Evolutionary conservation across 2,113 vertebrate genomes (phyloP).

Genomic region (Cyprinodon variegatus): DNA sequence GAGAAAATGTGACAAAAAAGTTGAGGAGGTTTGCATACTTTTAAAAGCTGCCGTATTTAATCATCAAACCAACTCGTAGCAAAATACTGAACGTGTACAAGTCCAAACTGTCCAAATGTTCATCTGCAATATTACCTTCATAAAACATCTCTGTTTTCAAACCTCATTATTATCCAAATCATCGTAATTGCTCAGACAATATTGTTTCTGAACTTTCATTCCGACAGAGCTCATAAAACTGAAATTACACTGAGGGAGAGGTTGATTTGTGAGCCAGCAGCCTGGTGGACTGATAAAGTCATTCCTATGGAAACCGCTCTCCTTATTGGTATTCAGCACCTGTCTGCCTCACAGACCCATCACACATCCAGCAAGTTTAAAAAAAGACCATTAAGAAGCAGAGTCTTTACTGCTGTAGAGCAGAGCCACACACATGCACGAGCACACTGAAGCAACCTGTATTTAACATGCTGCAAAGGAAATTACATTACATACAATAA

Average conservation of each 20-base stretch:
- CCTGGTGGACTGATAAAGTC: constrained; percentile 44
- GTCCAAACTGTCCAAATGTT: not conserved
- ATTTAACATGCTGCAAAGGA: constrained; percentile 53
- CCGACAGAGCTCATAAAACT: constrained; percentile 65
- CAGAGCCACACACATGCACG: constrained; percentile 19
- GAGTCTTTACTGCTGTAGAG: constrained; percentile 51
- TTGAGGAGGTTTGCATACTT: not conserved
- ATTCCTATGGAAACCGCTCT: constrained; percentile 50
- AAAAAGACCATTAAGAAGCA: constrained; percentile 57
- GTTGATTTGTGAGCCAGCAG: constrained; percentile 57
- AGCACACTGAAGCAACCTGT: constrained; percentile 15
- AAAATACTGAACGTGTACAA: constrained; percentile 6
- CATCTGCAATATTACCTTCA: not conserved
- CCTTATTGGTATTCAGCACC: constrained; percentile 70
- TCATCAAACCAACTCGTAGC: not conserved
- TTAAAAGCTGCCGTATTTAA: not conserved
- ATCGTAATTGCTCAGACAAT: constrained; percentile 64
- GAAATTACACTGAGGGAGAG: constrained; percentile 56
- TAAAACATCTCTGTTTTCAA: constrained; percentile 11
- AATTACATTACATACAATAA: constrained; percentile 41
- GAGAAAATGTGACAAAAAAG: not conserved
- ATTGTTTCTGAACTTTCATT: constrained; percentile 63
- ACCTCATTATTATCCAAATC: constrained; percentile 56
- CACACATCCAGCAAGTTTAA: constrained; percentile 36
- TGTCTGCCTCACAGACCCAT: constrained; percentile 43